Percentiles rank a stretch among this genome's conserved stretches.
Evolutionary conservation across 2,888 invertebrate genomes (phyloP).

Genomic region (Stenurella melanura): DNA sequence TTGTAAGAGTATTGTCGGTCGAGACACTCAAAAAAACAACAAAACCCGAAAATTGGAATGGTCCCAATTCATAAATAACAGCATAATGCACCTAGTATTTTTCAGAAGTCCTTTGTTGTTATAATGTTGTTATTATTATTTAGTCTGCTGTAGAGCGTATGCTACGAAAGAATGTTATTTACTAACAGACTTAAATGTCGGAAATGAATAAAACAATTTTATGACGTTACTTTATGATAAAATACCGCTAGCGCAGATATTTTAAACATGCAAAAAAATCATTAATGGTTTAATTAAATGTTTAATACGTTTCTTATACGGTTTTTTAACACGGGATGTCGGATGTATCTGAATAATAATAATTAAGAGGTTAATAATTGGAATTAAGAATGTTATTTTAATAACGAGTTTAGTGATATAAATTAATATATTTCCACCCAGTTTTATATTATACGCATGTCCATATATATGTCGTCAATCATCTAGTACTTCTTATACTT

Average conservation of each 20-base stretch:
- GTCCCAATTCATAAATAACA: background rate
- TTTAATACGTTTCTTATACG: background rate
- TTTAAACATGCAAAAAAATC: background rate
- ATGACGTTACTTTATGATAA: background rate
- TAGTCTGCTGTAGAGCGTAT: background rate
- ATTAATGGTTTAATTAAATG: background rate
- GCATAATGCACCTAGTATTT: background rate
- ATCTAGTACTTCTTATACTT: too few relatives aligned
- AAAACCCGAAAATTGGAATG: background rate
- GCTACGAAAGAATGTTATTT: constrained; percentile 6
- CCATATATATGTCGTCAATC: too few relatives aligned
- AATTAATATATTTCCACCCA: too few relatives aligned
- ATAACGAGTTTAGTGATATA: too few relatives aligned
- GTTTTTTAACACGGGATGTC: background rate
- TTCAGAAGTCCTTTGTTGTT: background rate
- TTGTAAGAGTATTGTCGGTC: too few relatives aligned
- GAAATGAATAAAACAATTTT: background rate
- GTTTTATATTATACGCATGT: too few relatives aligned
- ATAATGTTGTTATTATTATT: background rate
- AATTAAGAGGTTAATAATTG: background rate
- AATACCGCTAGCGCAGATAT: background rate
- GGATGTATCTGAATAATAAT: background rate
- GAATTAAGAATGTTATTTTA: too few relatives aligned
- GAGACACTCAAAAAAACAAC: background rate
- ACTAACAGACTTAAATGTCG: background rate